A percentile compares a stretch with the other conserved stretches of the same genome.
Evolutionary conservation across 2,797 vertebrate genomes (phyloP).

Genomic region (Mormyrus hasselquistii): DNA sequence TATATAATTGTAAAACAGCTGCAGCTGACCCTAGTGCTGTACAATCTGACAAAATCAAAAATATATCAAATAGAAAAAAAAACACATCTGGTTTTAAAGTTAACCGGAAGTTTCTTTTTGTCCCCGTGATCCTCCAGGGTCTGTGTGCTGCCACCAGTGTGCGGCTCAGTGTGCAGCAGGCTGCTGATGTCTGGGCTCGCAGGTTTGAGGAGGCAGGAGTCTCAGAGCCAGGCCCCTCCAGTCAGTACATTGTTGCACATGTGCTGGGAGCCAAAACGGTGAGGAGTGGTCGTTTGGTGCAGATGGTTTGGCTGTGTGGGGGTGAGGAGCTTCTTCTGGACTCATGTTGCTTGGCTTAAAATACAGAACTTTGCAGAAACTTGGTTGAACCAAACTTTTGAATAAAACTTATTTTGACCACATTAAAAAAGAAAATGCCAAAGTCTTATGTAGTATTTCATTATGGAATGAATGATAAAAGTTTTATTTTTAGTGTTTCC

Average conservation of each 20-base stretch:
- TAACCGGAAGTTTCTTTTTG: not conserved
- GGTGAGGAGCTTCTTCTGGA: slow-evolving; percentile 15
- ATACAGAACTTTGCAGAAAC: not conserved
- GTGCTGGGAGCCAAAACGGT: slow-evolving; percentile 90
- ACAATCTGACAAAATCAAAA: not conserved
- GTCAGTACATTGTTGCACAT: slow-evolving; percentile 84
- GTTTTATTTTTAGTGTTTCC: not conserved
- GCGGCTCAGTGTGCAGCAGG: slow-evolving; percentile 51
- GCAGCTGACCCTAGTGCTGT: not conserved
- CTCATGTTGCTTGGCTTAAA: slow-evolving; percentile 14
- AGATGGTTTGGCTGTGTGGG: not conserved
- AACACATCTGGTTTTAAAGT: not conserved
- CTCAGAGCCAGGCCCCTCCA: slow-evolving; percentile 75
- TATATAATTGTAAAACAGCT: not conserved
- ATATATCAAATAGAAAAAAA: not conserved
- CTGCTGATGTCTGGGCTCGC: slow-evolving; percentile 61
- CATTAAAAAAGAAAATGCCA: not conserved
- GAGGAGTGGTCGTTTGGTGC: slow-evolving; percentile 19
- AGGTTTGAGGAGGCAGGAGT: slow-evolving; percentile 69
- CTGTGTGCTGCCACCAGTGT: slow-evolving; percentile 11
- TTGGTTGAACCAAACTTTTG: not conserved
- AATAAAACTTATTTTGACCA: not conserved
- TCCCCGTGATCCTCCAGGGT: slow-evolving; percentile 29
- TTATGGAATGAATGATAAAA: not conserved
- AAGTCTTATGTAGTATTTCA: not conserved